These are phyloP conservation scores for Hemithea aestivaria DNA, from an alignment of 2,888 invertebrate species.

Conservation along the genomic window DNA sequence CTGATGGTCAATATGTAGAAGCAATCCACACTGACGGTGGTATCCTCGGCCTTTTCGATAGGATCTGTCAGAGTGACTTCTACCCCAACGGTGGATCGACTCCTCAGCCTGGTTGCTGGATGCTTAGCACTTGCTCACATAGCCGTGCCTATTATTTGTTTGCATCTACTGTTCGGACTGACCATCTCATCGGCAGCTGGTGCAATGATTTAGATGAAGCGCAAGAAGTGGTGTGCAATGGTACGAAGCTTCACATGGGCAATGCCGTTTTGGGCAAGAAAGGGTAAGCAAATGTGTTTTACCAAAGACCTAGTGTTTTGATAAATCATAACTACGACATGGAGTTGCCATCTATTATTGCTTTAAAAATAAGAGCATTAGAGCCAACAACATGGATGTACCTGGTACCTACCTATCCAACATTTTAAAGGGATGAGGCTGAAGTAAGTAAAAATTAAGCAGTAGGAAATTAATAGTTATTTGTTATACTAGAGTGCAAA, in stretches of 20 bases:
- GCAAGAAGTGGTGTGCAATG: conserved; percentile 7
- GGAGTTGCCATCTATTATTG: too few relatives aligned
- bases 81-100: background rate
- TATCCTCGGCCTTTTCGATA: background rate
- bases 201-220: conserved; percentile 21
- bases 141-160: conserved; percentile 17
- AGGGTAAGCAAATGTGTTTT: too few relatives aligned
- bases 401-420: too few relatives aligned
- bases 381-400: too few relatives aligned
- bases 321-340: too few relatives aligned
- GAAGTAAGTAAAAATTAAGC: too few relatives aligned
- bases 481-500: too few relatives aligned
- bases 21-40: background rate
- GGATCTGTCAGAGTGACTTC: background rate
- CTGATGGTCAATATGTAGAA: background rate
- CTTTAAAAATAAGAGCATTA: too few relatives aligned
- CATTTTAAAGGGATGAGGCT: too few relatives aligned
- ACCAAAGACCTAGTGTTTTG: too few relatives aligned
- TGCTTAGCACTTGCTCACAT: conserved; percentile 18
- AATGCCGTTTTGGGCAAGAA: conserved; percentile 23
- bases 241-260: conserved; percentile 33
- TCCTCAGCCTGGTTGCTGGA: conserved; percentile 31
- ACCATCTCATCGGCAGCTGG: conserved; percentile 31
- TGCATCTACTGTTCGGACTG: conserved; percentile 29
- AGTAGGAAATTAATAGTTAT: too few relatives aligned